Conservation (phyloP, 2,888 invertebrate species). For the Quadriops clusia region DNA sequence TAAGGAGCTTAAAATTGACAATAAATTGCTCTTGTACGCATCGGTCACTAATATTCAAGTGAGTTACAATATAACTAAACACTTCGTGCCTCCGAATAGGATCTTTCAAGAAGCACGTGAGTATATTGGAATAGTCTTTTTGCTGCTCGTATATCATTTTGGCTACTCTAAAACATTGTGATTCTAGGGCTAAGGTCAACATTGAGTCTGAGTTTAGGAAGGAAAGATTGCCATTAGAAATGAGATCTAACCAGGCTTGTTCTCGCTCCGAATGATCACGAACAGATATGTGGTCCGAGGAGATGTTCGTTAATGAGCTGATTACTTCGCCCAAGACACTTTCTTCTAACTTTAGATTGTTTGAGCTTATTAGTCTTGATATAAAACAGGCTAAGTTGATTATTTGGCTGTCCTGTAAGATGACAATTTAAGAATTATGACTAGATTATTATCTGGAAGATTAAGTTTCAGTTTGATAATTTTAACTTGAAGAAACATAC, state of each 20-base stretch:
- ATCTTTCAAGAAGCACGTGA: conserved; percentile 57
- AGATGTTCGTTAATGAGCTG: conserved; percentile 33
- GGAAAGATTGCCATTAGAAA: conserved; percentile 48
- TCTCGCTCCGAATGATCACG: conserved; percentile 56
- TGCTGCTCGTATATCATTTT: conserved; percentile 55
- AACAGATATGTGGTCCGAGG: conserved; percentile 25
- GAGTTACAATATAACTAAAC: conserved; percentile 44
- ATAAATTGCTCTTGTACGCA: conserved; percentile 38
- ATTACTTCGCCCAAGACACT: conserved; percentile 47
- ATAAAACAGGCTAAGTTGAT: conserved; percentile 34
- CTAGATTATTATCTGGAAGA: neutral
- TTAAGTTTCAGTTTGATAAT: neutral
- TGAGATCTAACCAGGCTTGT: conserved; percentile 57
- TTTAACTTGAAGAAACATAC: conserved; percentile 40
- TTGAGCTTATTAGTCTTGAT: conserved; percentile 29
- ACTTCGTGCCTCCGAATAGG: conserved; percentile 48
- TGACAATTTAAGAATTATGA: conserved; percentile 9
- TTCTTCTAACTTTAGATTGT: conserved; percentile 31
- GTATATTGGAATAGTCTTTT: conserved; percentile 47
- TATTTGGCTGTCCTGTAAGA: conserved; percentile 42
- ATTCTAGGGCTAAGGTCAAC: conserved; percentile 48
- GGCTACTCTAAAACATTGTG: conserved; percentile 59
- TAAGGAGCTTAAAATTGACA: conserved; percentile 39
- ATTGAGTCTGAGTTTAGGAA: conserved; percentile 48
- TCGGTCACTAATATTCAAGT: conserved; percentile 34